Percentiles rank a stretch among this genome's conserved stretches.
Conservation (phyloP, 2,797 vertebrate species). For the Furcifer pardalis region DNA sequence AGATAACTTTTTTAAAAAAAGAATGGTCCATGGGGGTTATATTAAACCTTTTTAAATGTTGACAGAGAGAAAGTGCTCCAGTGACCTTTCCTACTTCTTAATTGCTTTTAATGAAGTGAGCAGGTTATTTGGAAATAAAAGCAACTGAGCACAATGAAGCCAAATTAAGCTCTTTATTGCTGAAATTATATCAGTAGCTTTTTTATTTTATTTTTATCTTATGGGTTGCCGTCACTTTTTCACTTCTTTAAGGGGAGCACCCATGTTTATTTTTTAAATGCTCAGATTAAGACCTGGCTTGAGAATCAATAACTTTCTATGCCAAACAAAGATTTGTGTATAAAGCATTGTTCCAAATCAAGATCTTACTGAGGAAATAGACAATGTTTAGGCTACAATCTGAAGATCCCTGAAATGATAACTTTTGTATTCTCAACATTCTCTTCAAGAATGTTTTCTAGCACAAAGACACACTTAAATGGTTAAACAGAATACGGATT, state of each 20-base stretch:
- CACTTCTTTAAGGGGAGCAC: not conserved
- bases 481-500: not conserved
- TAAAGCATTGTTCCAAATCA: slow-evolving; percentile 46
- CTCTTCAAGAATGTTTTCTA: not conserved
- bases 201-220: not conserved
- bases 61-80: slow-evolving; percentile 63
- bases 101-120: slow-evolving; percentile 70
- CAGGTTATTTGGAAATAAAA: slow-evolving; percentile 50
- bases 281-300: slow-evolving; percentile 48
- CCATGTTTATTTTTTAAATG: slow-evolving; percentile 33
- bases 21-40: slow-evolving; percentile 60
- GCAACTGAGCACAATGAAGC: not conserved
- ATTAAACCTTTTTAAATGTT: slow-evolving; percentile 72
- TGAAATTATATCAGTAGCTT: not conserved
- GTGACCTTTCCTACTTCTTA: slow-evolving; percentile 67
- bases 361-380: slow-evolving; percentile 34
- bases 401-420: slow-evolving; percentile 18
- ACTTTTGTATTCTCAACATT: not conserved
- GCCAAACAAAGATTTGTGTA: slow-evolving; percentile 46
- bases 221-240: not conserved
- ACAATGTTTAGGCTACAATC: slow-evolving; percentile 12
- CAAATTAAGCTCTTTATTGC: not conserved
- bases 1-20: slow-evolving; percentile 38
- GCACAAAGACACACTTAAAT: slow-evolving; percentile 17
- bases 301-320: slow-evolving; percentile 51